phyloP scores from a whole-genome alignment of 2,797 vertebrate genomes.

The Crypturellus tataupa region DNA sequence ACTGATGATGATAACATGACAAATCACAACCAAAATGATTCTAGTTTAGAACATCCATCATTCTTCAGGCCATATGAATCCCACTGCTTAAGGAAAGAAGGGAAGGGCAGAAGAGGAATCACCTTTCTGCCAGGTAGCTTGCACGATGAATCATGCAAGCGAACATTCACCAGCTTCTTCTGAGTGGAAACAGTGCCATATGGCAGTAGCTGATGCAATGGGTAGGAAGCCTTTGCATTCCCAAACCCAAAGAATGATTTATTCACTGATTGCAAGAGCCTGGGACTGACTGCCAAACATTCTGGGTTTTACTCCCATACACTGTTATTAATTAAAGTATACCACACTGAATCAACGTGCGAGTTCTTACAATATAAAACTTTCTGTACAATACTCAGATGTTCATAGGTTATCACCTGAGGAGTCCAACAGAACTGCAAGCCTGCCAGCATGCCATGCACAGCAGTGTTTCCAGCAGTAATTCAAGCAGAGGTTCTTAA shows the following conservation, averaged over 20 bases:
- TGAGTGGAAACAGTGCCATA: constrained; percentile 59
- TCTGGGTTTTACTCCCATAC: constrained; percentile 36
- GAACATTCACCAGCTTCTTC: constrained; percentile 56
- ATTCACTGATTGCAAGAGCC: constrained; percentile 41
- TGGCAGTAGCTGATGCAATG: constrained; percentile 60
- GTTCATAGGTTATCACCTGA: constrained; percentile 37
- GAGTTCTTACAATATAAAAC: constrained; percentile 5
- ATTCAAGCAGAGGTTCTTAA: constrained; percentile 26
- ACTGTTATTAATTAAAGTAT: constrained; percentile 57
- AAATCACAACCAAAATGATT: constrained; percentile 36
- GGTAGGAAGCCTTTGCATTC: constrained; percentile 41
- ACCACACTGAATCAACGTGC: constrained; percentile 4
- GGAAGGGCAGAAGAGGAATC: constrained; percentile 35
- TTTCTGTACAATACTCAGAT: constrained; percentile 9
- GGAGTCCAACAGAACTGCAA: constrained; percentile 15
- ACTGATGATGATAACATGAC: constrained; percentile 39
- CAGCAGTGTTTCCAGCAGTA: neutral
- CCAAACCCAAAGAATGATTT: constrained; percentile 54
- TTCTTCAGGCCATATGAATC: constrained; percentile 26
- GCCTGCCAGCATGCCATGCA: neutral
- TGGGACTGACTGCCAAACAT: constrained; percentile 50
- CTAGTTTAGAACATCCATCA: constrained; percentile 11
- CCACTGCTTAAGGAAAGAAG: neutral
- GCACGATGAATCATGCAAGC: constrained; percentile 51
- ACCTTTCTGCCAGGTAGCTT: constrained; percentile 57